These are phyloP conservation scores for Leptosomus discolor DNA, from an alignment of 2,113 vertebrate genomes.

Conservation along the genomic window DNA sequence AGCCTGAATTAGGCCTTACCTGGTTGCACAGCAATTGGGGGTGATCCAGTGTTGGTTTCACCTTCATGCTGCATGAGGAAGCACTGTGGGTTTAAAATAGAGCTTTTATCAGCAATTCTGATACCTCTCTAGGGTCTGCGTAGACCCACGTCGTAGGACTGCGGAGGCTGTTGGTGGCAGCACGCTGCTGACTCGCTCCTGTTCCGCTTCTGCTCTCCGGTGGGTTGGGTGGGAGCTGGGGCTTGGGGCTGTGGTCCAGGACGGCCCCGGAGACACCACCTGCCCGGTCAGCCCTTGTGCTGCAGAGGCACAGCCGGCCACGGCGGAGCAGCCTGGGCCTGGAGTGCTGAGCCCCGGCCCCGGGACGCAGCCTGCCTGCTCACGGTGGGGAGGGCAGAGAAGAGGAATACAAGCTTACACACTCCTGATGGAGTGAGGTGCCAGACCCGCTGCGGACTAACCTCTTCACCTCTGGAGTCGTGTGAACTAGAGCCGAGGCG, in stretches of 20 bases:
- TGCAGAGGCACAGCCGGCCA: accelerated
- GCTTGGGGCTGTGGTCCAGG: not conserved
- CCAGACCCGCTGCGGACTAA: not conserved
- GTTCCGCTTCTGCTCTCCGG: not conserved
- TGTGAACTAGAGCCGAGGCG: accelerated
- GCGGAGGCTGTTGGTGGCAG: not conserved
- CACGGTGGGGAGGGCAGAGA: accelerated
- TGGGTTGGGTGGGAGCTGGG: not conserved
- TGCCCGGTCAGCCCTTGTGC: accelerated
- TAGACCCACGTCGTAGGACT: accelerated
- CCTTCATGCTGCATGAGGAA: not conserved
- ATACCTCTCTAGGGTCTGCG: not conserved
- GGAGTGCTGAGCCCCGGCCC: not conserved
- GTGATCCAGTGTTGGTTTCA: accelerated
- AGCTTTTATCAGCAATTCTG: not conserved
- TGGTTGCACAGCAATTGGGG: not conserved
- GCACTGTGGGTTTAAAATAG: accelerated
- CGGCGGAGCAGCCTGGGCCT: not conserved
- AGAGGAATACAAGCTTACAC: accelerated
- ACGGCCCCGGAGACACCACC: too few relatives aligned
- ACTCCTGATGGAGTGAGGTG: not conserved
- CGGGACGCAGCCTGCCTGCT: accelerated
- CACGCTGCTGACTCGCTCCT: accelerated
- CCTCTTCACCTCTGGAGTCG: too few relatives aligned
- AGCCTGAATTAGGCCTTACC: not conserved